phyloP scores from a whole-genome alignment of 2,888 invertebrate species.

The Acholoe squamosa region DNA sequence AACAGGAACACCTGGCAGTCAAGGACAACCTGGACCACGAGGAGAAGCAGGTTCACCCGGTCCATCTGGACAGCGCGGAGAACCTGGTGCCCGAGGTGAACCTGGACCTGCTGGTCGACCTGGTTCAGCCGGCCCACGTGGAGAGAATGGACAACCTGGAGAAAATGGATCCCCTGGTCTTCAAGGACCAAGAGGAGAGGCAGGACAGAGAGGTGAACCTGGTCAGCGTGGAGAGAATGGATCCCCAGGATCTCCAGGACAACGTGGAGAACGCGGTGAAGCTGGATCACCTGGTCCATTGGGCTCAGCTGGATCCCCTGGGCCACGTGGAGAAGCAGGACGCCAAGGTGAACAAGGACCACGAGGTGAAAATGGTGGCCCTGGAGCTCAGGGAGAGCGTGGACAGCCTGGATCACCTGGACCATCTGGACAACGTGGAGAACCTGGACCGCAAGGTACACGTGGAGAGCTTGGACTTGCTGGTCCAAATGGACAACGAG shows the following conservation, averaged over 20 bases:
- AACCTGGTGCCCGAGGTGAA: constrained; percentile 56
- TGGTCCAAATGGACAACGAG: constrained; percentile 61
- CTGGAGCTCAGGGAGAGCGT: constrained; percentile 64
- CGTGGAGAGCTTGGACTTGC: constrained; percentile 64
- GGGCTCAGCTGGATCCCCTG: constrained; percentile 64
- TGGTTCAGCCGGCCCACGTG: constrained; percentile 55
- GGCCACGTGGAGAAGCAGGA: constrained; percentile 64
- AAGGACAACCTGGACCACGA: constrained; percentile 63
- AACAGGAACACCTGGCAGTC: constrained; percentile 21
- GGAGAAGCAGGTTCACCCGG: constrained; percentile 82
- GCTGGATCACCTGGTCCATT: constrained; percentile 60
- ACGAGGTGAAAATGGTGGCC: constrained; percentile 63
- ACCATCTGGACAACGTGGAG: constrained; percentile 54
- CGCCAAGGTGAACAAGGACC: constrained; percentile 64
- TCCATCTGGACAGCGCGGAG: constrained; percentile 48
- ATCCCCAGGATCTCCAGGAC: constrained; percentile 66
- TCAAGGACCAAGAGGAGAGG: constrained; percentile 58
- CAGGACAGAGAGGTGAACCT: constrained; percentile 62
- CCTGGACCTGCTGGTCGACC: constrained; percentile 57
- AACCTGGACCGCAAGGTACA: constrained; percentile 46
- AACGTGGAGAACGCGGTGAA: constrained; percentile 65
- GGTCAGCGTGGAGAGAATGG: constrained; percentile 63
- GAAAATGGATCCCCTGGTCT: constrained; percentile 62
- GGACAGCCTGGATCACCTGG: constrained; percentile 59
- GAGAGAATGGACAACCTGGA: constrained; percentile 63